Base-by-base conservation (phyloP, 2,888 invertebrate species). In the Acanthoscelides obtectus region DNA sequence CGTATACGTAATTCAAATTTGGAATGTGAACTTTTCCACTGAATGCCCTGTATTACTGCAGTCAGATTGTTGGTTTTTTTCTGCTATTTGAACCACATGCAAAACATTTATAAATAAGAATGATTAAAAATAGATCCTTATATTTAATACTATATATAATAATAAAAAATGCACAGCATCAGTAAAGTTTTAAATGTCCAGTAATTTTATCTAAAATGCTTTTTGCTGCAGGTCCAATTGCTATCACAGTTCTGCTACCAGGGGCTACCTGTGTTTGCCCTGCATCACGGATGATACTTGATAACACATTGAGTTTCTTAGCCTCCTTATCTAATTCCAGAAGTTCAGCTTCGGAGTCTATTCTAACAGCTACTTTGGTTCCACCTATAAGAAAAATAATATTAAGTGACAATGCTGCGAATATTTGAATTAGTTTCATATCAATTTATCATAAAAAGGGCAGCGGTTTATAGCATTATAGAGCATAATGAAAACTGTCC, bases 191-290 rank as follows among this genome's bases (percentile, higher is more conserved):
- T 75, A 97, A 88, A 85, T 96, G 94, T 69, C 96, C 95, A 21
- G 97, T 95, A 64, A 97, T 90, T 87, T 90, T 86, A 83, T 97
- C 94, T 77, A 98, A 88, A 67, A 92, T 83, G 78, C 89, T 88
- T 77, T 90, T 90, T 65, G 93, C 91, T 2, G 94, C 97, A 68
- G 98, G 98, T n/a, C 98, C 98, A 70, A 98, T 89, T 0, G 95
- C 97, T 71, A 97, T 87, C 0, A 98, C 97, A 72, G 98, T 98
- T 80, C 90, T 90, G 12, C 95, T 93, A 76, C 97, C 97, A 0
- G 94, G 90, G 68, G 93, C 92, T 75, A 98, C 93, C 87, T 98
- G 97, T 5, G 98, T 98, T 77, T 95, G 91, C 0, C 98, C 98
- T 3, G 98, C 98, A 86, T 98, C 98, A 75, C 91, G 88, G 74